Base-by-base conservation (phyloP, 2,888 invertebrate genomes). In the Cosmia pyralina region DNA sequence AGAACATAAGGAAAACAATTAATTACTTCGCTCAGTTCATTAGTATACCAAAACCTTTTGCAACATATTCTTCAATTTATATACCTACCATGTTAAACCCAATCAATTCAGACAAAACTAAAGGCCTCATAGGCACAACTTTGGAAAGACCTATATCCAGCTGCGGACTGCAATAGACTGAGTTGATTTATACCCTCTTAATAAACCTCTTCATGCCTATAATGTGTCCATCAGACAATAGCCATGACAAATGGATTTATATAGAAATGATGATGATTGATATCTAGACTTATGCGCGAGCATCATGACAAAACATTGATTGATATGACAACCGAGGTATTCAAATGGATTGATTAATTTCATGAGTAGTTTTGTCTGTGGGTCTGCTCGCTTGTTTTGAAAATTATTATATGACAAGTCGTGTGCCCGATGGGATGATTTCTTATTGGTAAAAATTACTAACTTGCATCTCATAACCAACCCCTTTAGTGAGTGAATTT, bases 181-280 rank as follows among this genome's bases (percentile, higher is more conserved):
- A 13, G 19, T 58, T 80, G 58, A 63, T 79, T 73, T 11, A 74
- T 81, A 10, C 3, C 19, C 19, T 60, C 78, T 38, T 74, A 77
- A 57, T 70, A 62, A 70, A 59, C 44, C 65, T 59, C 67, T 79
- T 57, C 67, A 71, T 34, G 48, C 10, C 15, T 72, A 10, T 72
- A 72, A 50, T 59, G 19, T 64, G 58, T 48, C 52, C 2, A 59
- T 70, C 72, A 76, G 52, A 84, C 72, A 81, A 76, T 53, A 72
- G 65, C 58, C 66, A 46, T 81, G 79, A 84, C 72, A 77, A 86
- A 84, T 85, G 67, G 64, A 81, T 81, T 77, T 48, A 46, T 57
- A 83, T 53, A 67, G 66, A 41, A 46, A 68, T 70, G 77, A 81
- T 57, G 15, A 75, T 81, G 79, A 85, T 79, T 86, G 74, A 81